These are phyloP conservation scores for Eristalis pertinax DNA, from an alignment of 2,888 invertebrate genomes.

Conservation along the genomic window DNA sequence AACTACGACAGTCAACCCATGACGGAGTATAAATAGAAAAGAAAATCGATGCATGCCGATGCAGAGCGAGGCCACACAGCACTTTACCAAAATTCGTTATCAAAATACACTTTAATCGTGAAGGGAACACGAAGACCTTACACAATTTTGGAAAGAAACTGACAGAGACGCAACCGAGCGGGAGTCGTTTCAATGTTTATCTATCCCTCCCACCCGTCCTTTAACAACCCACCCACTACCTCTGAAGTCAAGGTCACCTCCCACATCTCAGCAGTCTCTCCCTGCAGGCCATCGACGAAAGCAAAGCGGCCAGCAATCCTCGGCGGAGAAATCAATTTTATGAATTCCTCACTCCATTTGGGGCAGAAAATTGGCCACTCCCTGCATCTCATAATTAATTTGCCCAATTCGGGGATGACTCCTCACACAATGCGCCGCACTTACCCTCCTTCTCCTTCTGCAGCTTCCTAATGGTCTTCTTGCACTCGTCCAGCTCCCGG, in stretches of 20 bases:
- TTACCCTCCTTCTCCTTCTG: slow-evolving; percentile 89
- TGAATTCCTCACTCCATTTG: neutral
- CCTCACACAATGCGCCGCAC: slow-evolving; percentile 1
- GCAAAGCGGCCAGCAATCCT: neutral
- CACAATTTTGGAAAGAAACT: too few species aligned
- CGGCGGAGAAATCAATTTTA: neutral
- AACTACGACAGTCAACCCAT: too few species aligned
- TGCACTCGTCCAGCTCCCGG: slow-evolving; percentile 88
- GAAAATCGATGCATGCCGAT: neutral
- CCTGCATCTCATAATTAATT: neutral
- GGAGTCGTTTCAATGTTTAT: neutral
- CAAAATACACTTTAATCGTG: neutral
- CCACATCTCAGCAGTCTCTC: neutral
- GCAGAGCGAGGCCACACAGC: too few species aligned
- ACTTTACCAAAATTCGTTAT: neutral
- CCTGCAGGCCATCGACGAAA: neutral
- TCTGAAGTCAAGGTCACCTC: neutral
- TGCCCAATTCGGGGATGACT: neutral
- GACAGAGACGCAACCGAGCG: too few species aligned
- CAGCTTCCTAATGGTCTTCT: slow-evolving; percentile 88
- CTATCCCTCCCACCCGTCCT: neutral
- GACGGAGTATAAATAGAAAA: neutral
- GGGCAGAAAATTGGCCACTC: neutral
- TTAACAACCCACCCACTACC: neutral
- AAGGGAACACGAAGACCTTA: neutral